phyloP scores from a whole-genome alignment of 1,140 invertebrate genomes.

The Lordiphosa clarofinis region DNA sequence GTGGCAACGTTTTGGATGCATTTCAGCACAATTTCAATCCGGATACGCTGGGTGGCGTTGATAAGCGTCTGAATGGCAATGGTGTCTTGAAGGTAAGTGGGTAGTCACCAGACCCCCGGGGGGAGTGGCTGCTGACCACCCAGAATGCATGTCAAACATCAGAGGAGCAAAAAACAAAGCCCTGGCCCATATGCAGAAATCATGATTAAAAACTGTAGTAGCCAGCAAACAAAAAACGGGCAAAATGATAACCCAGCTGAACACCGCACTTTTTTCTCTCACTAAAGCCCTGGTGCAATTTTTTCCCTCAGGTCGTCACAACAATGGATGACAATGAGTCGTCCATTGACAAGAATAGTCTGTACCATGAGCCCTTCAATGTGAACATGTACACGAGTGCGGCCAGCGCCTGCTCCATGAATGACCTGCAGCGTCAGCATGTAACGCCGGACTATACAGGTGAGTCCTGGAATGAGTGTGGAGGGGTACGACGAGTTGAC shows the following conservation, averaged over 20 bases:
- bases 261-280: conserved; percentile 21
- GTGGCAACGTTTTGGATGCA: conserved; percentile 80
- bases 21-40: conserved; percentile 79
- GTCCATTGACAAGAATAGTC: conserved; percentile 80
- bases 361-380: conserved; percentile 81
- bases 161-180: conserved; percentile 22
- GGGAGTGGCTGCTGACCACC: conserved; percentile 19
- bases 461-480: conserved; percentile 49
- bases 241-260: conserved; percentile 25
- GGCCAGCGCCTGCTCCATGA: conserved; percentile 77
- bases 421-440: conserved; percentile 79
- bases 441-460: conserved; percentile 80
- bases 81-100: conserved; percentile 81
- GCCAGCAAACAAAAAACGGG: conserved; percentile 18
- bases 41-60: conserved; percentile 75
- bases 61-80: conserved; percentile 79
- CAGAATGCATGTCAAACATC: conserved; percentile 59
- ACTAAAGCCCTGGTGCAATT: conserved; percentile 12
- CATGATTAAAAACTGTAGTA: conserved; percentile 71
- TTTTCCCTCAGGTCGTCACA: conserved; percentile 65
- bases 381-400: conserved; percentile 80
- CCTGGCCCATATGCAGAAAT: conserved; percentile 64
- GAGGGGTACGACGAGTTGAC: conserved; percentile 31
- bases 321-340: conserved; percentile 80
- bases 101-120: background rate